Conservation (phyloP, 2,113 vertebrate species). For the Perca flavescens region DNA sequence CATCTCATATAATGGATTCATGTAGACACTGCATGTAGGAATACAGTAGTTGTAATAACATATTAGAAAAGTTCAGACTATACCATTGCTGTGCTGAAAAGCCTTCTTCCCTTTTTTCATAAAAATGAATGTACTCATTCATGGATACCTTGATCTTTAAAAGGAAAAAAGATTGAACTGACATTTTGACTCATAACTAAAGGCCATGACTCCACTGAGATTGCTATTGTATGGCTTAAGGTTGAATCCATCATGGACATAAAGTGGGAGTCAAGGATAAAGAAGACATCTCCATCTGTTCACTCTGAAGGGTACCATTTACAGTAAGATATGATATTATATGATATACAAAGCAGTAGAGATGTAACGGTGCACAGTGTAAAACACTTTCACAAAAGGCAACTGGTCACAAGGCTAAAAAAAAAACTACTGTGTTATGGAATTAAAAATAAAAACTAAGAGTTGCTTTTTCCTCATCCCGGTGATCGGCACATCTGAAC, state of each 20-base stretch:
- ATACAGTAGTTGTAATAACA: slow-evolving; percentile 7
- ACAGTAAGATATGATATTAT: slow-evolving; percentile 4
- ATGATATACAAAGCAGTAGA: neutral
- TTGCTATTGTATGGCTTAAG: slow-evolving; percentile 46
- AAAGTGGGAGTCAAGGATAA: slow-evolving; percentile 27
- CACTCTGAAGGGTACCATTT: slow-evolving; percentile 38
- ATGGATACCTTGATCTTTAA: slow-evolving; percentile 38
- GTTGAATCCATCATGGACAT: slow-evolving; percentile 39
- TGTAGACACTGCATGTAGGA: neutral
- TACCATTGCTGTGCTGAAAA: neutral
- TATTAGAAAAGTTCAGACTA: neutral
- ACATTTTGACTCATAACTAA: slow-evolving; percentile 59
- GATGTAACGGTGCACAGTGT: too few species aligned
- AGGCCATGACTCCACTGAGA: slow-evolving; percentile 53
- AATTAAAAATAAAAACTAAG: too few species aligned
- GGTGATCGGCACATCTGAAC: too few species aligned
- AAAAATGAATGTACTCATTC: slow-evolving; percentile 22
- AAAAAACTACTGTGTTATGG: too few species aligned
- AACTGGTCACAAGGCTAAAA: too few species aligned
- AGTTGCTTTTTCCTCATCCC: too few species aligned
- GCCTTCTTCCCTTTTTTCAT: slow-evolving; percentile 6
- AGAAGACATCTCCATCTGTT: slow-evolving; percentile 26
- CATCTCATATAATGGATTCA: neutral
- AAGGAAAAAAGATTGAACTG: slow-evolving; percentile 33
- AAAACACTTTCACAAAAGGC: too few species aligned